phyloP scores from a whole-genome alignment of 2,888 invertebrate species.

The Yponomeuta sedellus region DNA sequence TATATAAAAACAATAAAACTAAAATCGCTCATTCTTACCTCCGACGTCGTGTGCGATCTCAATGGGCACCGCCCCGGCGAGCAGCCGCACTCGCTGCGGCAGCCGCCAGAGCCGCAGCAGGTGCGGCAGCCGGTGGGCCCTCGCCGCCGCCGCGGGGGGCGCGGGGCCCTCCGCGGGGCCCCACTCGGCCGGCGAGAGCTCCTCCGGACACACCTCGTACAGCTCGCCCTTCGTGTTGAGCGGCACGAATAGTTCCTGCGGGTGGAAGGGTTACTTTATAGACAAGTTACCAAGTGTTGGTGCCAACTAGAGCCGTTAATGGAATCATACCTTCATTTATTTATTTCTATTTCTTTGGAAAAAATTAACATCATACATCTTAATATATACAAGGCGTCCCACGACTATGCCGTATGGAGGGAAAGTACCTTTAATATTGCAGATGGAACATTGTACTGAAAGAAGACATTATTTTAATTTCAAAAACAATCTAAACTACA shows the following conservation, averaged over 20 bases:
- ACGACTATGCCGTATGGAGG: too few relatives aligned
- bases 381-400: too few relatives aligned
- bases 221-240: constrained; percentile 85
- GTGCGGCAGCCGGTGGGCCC: constrained; percentile 73
- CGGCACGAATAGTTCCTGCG: constrained; percentile 83
- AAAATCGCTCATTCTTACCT: constrained; percentile 51
- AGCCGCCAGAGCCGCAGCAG: constrained; percentile 76
- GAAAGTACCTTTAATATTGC: too few relatives aligned
- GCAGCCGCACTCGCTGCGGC: constrained; percentile 77
- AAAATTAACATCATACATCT: too few relatives aligned
- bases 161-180: constrained; percentile 65
- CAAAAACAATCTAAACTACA: too few relatives aligned
- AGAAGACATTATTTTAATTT: too few relatives aligned
- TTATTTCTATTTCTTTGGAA: too few relatives aligned
- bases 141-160: constrained; percentile 66
- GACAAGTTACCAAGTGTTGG: background rate
- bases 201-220: constrained; percentile 78
- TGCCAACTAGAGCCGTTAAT: too few relatives aligned
- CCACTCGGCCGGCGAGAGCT: constrained; percentile 72
- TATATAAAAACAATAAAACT: too few relatives aligned
- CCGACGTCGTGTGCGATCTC: constrained; percentile 79
- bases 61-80: constrained; percentile 76
- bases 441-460: too few relatives aligned
- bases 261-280: constrained; percentile 21
- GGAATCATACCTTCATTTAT: too few relatives aligned